Base-by-base conservation (phyloP, 2,888 invertebrate genomes). In the Drosophila eohydei region DNA sequence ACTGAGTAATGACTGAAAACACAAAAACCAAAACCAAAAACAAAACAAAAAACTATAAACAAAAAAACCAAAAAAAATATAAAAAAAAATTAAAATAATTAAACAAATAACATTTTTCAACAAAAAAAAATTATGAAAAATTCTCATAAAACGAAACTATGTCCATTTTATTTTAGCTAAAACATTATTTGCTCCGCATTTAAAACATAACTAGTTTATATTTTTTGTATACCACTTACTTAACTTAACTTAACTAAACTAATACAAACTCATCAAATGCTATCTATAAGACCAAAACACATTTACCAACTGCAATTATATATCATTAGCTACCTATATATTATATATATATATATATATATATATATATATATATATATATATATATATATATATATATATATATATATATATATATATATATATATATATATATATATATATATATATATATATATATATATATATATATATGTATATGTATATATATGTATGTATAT, bases 1-100 rank as follows among this genome's bases (percentile, higher is more conserved):
- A 96, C 96, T 95, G 95, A 93, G 93, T 93, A 93, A 93, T 92
- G 86, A 87, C 86, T 88, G 87, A 80, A 83, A 83, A 86, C 72
- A 78, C 80, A 83, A 81, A 79, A 78, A 83, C 64, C 1, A 41
- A 56, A 43, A 14, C 21, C 16, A 7, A 68, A 57, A n/a, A 55
- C 52, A 56, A 77, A 59, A 52, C 41, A 40, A 73, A 68, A 72
- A 11, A 28, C n/a, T 21, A 21, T 21, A 52, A 40, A 11, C 4
- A 40, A 55, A 55, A 34, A 46, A 43, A 34, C 1, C 8, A 34
- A 8, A 8, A 34, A 9, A 73, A 56, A 60, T 41, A 64, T 12
- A 68, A 59, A 21, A 21, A 21, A 78, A 52, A 38, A 34, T 26
- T 2, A 52, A 21, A 51, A 59, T 46, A 74, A 64, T 59, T 63